Evolutionary conservation across 2,113 vertebrate genomes (phyloP), one percentile per base, ranked within the genome.

Genomic region (Paedocypris sp.): DNA sequence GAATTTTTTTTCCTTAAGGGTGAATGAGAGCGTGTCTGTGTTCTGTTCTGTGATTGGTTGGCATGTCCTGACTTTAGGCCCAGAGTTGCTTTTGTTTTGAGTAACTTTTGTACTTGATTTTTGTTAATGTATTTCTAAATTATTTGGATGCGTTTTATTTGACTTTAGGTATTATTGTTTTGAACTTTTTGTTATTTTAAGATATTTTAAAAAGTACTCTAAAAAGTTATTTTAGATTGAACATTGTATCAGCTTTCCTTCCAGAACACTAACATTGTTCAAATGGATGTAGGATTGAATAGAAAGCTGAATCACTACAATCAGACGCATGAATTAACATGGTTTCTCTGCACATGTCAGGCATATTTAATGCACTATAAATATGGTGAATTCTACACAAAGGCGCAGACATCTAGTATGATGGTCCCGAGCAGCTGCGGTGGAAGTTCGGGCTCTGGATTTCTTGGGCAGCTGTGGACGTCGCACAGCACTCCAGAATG

Each of bases 381-480:
- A 53, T 38, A 16, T 48, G 5, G 31, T n/a, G 33, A 6, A 41
- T 12, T 19, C 12, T 38, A 62, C 47, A 41, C 47, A 49, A 26
- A 49, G 32, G 15, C 11, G 12, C 22, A 10, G 18, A 31, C 58
- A 6, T n/a, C 25, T 46, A 16, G n/a, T 4, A 53, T 7, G n/a
- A 16, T 9, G 19, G 33, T 38, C 32, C 50, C 11, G 50, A 38
- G 33, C 51, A 53, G 51, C 32, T 53, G 51, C 33, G 20, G 22
- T 13, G 51, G 33, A 53, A 53, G 51, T 35, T 38, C 23, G 2
- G 33, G 51, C 20, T 53, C 51, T 38, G 51, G 38, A 53, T 53
- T 36, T 4, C 25, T 62, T 48, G 12, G 33, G 25, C 60, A 62
- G 48, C 60, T 62, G 60, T 32, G 46, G n/a, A 32, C 22, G 28